Conservation (phyloP, 2,113 vertebrate genomes). For the Cnemophilus loriae region DNA sequence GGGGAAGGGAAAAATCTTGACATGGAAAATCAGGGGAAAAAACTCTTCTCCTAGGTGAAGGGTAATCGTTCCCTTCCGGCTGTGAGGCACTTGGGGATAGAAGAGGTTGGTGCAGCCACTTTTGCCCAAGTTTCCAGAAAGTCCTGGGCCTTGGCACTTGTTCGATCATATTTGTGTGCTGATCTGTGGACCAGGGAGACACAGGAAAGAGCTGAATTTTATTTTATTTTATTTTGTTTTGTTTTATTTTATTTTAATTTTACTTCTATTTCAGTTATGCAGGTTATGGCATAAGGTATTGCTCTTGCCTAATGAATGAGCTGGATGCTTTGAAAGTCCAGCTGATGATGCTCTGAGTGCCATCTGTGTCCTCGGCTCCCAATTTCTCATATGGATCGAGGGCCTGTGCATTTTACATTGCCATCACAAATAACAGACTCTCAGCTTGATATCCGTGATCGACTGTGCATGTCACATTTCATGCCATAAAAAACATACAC, state of each 20-base stretch:
- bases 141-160: neutral
- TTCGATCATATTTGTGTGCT: neutral
- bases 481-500: slow-evolving; percentile 19
- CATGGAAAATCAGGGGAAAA: neutral
- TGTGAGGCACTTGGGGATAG: neutral
- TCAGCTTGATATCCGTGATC: neutral
- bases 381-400: neutral
- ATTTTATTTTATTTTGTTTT: neutral
- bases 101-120: neutral
- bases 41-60: neutral
- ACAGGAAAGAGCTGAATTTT: neutral
- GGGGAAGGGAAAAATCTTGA: neutral
- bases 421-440: neutral
- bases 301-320: neutral
- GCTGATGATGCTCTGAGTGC: neutral
- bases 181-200: neutral
- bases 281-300: neutral
- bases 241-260: neutral
- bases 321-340: neutral
- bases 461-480: neutral
- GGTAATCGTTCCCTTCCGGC: neutral
- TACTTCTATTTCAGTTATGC: neutral
- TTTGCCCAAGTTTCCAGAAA: neutral
- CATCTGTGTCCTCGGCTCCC: neutral
- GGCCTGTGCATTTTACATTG: neutral